These are phyloP conservation scores for Nothocercus julius DNA, from an alignment of 2,113 vertebrate species.

Conservation along the genomic window DNA sequence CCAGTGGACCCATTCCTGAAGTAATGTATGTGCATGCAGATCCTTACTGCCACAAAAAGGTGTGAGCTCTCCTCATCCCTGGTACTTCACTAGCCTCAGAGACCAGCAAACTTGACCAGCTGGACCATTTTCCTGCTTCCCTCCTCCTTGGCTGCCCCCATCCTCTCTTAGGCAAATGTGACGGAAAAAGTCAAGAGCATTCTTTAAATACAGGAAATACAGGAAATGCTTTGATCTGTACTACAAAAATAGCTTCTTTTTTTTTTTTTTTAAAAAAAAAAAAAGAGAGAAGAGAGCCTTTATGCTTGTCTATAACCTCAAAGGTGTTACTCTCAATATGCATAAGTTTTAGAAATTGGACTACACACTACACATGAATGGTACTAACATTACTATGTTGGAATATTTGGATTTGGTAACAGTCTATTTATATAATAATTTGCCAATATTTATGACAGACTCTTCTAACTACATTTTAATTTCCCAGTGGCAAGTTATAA, in stretches of 20 bases:
- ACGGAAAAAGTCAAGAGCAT: neutral
- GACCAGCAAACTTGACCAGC: neutral
- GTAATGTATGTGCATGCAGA: rapidly evolving
- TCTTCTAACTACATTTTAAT: neutral
- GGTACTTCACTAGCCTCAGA: neutral
- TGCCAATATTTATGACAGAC: neutral
- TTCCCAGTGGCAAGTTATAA: neutral
- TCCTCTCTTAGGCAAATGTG: neutral
- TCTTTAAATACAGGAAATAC: neutral
- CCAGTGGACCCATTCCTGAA: rapidly evolving
- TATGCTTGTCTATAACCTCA: neutral
- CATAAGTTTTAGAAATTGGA: neutral
- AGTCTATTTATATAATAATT: neutral
- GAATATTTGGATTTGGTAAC: neutral
- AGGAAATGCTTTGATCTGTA: neutral
- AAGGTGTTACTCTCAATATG: neutral
- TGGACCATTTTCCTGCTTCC: neutral
- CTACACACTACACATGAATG: neutral
- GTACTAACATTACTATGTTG: neutral
- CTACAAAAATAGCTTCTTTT: neutral
- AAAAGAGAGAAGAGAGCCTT: neutral
- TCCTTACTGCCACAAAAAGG: neutral
- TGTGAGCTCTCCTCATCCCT: neutral
- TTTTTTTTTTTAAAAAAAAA: no score
- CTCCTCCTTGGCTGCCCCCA: neutral